phyloP scores from a whole-genome alignment of 2,888 invertebrate genomes.

The Seladonia tumulorum region DNA sequence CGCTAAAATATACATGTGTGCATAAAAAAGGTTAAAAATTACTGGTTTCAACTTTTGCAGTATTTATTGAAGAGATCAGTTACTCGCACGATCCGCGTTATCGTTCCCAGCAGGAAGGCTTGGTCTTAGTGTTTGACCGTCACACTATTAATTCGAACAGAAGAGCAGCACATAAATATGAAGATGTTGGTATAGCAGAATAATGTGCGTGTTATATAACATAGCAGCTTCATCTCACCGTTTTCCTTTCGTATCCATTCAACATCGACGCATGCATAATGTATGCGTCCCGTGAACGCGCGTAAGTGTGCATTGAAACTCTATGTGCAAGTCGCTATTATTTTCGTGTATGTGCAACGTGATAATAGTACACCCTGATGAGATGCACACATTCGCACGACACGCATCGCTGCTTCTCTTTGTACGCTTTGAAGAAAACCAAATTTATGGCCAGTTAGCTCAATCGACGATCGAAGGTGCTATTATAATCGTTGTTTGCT shows the following conservation, averaged over 20 bases:
- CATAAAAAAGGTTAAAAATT: too few relatives aligned
- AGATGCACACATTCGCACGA: neutral
- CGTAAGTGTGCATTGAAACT: neutral
- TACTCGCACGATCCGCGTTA: neutral
- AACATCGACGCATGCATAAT: conserved; percentile 35
- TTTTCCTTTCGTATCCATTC: conserved; percentile 26
- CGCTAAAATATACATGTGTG: too few relatives aligned
- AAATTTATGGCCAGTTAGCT: neutral
- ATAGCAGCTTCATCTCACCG: neutral
- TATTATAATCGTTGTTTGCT: neutral
- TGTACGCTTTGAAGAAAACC: neutral
- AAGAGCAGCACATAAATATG: neutral
- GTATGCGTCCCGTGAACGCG: conserved; percentile 19
- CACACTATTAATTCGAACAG: neutral
- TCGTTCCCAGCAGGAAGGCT: neutral
- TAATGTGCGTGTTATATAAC: neutral
- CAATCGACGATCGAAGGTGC: neutral
- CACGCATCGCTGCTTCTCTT: neutral
- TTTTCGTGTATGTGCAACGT: neutral
- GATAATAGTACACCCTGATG: conserved; percentile 12
- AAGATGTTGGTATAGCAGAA: neutral
- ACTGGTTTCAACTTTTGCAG: too few relatives aligned
- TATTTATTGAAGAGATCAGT: neutral
- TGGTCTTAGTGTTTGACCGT: neutral
- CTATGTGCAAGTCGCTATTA: conserved; percentile 22